These are phyloP conservation scores for Penaeus monodon DNA, from an alignment of 2,888 invertebrate species.

Conservation along the genomic window DNA sequence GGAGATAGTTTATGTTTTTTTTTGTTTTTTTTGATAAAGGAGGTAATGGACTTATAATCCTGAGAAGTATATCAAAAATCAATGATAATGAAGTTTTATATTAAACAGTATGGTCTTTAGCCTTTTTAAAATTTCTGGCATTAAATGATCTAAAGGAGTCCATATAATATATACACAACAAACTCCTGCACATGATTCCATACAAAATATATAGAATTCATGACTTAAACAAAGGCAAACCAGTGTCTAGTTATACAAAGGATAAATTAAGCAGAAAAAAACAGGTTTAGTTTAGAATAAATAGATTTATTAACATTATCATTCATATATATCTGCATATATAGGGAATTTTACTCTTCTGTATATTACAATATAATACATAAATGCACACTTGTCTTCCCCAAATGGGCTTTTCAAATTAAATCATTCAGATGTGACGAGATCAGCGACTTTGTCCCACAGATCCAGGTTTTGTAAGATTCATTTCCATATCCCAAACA, in stretches of 20 bases:
- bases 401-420: slow-evolving; percentile 35
- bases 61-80: no score
- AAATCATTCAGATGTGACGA: slow-evolving; percentile 13
- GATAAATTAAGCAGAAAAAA: slow-evolving; percentile 6
- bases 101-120: no score
- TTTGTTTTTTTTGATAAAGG: no score
- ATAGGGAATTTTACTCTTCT: slow-evolving; percentile 54
- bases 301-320: slow-evolving; percentile 62
- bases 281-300: slow-evolving; percentile 56
- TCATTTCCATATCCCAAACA: slow-evolving; percentile 17
- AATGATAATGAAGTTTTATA: no score
- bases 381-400: slow-evolving; percentile 59
- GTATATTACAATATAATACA: slow-evolving; percentile 60
- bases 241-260: neutral
- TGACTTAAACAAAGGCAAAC: neutral
- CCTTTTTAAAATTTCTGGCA: no score
- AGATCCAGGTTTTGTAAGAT: slow-evolving; percentile 20
- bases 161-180: no score
- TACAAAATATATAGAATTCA: no score
- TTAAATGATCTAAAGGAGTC: no score
- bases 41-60: no score
- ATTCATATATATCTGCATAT: slow-evolving; percentile 62
- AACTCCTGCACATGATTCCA: no score
- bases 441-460: slow-evolving; percentile 22
- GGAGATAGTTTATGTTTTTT: no score